These are phyloP conservation scores for Muscicapa striata DNA, from an alignment of 2,797 vertebrate species.

Conservation along the genomic window DNA sequence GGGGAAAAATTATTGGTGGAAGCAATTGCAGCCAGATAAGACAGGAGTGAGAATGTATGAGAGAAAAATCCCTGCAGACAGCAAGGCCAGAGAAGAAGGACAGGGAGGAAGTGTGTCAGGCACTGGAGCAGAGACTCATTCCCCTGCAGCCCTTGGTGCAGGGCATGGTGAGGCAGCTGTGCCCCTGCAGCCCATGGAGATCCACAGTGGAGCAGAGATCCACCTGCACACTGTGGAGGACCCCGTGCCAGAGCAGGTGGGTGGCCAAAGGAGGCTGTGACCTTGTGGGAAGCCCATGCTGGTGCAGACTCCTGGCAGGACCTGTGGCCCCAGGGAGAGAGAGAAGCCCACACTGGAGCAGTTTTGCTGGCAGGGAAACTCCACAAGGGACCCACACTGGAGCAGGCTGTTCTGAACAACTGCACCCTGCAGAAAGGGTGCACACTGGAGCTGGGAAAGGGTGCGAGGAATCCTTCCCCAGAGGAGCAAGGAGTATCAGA, in stretches of 20 bases:
- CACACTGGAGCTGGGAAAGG: not conserved
- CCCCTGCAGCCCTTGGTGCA: not conserved
- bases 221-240: not conserved
- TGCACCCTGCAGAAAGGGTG: not conserved
- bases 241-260: not conserved
- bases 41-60: not conserved
- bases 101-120: accelerated
- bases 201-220: not conserved
- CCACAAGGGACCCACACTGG: too few species aligned
- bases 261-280: not conserved
- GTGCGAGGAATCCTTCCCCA: not conserved
- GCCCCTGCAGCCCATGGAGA: not conserved
- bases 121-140: not conserved
- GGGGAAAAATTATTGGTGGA: not conserved
- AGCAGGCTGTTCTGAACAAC: not conserved
- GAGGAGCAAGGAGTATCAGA: not conserved
- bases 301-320: not conserved
- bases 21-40: not conserved
- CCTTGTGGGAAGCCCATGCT: not conserved
- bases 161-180: not conserved
- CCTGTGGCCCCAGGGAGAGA: not conserved
- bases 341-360: not conserved
- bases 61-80: not conserved
- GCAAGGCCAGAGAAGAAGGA: not conserved
- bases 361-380: not conserved